Base-by-base conservation (phyloP, 53 echinoderm and acorn worm species). In the Echinarachnius parma region DNA sequence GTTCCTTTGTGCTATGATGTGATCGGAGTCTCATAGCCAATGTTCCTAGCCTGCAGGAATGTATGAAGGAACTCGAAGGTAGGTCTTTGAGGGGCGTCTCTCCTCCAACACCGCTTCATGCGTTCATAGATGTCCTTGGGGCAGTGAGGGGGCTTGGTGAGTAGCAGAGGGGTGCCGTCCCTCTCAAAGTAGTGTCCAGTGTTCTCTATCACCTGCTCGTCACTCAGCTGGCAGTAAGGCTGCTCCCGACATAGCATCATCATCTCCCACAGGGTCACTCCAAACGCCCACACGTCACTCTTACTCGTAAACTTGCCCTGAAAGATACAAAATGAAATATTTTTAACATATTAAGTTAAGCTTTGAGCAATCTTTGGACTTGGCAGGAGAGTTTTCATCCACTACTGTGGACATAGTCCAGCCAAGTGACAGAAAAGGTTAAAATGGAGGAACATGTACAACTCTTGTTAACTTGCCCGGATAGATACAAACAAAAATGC, bases 261-360 rank as follows among this genome's bases (percentile, higher is more conserved):
- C 26, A 96, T 87, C 86, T 96, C 98, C 98, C 98, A 96, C 21
- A 96, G 80, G 22, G 98, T 96, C 25, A 96, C 85, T 15, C 92
- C 98, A 61, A 88, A 96, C 18, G 98, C 98, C 98, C 98, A 96
- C 21, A 92, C 84, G 55, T 96, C 98, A 0, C 87, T 85, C 72
- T 87, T 92, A 50, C 56, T 74, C 45, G 91, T 96, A 55, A 96
- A 96, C 61, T 96, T 96, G 56, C 98, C 98, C 98, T 96, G 75
- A n/a, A n/a, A n/a, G n/a, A n/a, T n/a, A n/a, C n/a, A n/a, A n/a
- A n/a, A n/a, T n/a, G n/a, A n/a, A n/a, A n/a, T n/a, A n/a, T n/a
- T n/a, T n/a, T n/a, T n/a, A n/a, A n/a, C n/a, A n/a, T n/a, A n/a
- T n/a, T n/a, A n/a, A n/a, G n/a, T n/a, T n/a, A n/a, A n/a, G n/a